Evolutionary conservation across 2,113 vertebrate genomes (phyloP), one percentile per base, ranked within the genome.

Genomic region (Melierax canorus): DNA sequence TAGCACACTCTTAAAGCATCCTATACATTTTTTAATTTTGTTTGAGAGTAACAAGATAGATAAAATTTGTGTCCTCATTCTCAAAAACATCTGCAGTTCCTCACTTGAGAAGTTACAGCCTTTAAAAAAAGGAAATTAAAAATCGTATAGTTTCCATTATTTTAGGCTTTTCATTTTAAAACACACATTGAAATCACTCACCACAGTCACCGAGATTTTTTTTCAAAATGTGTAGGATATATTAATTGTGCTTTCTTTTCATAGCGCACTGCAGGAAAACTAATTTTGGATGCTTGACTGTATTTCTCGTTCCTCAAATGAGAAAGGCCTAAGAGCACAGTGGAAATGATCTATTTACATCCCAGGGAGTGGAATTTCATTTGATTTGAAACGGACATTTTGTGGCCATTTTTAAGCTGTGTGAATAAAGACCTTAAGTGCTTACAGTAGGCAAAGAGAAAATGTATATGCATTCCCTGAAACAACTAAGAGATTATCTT

Each of bases 371-470:
- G 5, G 17, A 50, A 58, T 93, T 79, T 93, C 58, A 60, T 73
- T 90, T 87, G 88, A 95, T 87, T 60, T 96, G 91, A 96, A 95
- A 95, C 72, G 71, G 95, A 94, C 92, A 92, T 85, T 97, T 97
- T 86, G 87, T 96, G 94, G 87, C 67, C 55, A 34, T 85, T 84
- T 69, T 15, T 72, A 50, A 48, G 18, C 39, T 86, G 55, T 59
- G 27, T 85, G 75, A 89, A 50, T 8, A 12, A 66, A 76, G n/a
- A 75, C 48, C 41, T 59, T 74, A 66, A 50, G 27, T 29, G 45
- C 9, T 75, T 67, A 45, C 51, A 72, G 58, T 32, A 85, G 24
- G 36, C 20, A 84, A 79, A 48, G 9, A 55, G 27, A 75, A 91
- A 88, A 79, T 18, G 8, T 79, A 50, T 39, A 66, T 32, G 20